These are phyloP conservation scores for Amphibalanus amphitrite DNA, from an alignment of 1,140 invertebrate genomes.

Conservation along the genomic window DNA sequence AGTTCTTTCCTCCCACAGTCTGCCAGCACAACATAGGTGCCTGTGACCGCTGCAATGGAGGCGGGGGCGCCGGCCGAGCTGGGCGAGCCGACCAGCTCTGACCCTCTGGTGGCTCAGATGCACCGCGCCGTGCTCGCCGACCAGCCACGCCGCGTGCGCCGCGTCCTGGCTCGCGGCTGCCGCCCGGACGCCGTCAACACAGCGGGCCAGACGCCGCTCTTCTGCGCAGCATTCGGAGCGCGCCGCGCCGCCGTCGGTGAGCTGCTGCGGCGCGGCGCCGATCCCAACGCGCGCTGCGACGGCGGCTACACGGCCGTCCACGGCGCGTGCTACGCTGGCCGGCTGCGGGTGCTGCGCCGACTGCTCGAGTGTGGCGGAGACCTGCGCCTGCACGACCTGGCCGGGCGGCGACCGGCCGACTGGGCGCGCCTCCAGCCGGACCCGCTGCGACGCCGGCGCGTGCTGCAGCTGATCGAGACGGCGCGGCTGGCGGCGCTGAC, in stretches of 20 bases:
- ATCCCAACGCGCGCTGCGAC: conserved; percentile 27
- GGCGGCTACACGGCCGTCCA: conserved; percentile 29
- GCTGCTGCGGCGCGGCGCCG: conserved; percentile 27
- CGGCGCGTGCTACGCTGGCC: conserved; percentile 26
- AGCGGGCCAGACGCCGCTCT: conserved; percentile 29
- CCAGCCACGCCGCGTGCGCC: conserved; percentile 20
- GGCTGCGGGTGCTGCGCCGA: conserved; percentile 22
- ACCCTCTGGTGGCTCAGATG: neutral
- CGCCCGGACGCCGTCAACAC: conserved; percentile 23
- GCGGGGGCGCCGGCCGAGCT: no score
- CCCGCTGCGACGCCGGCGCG: conserved; percentile 7
- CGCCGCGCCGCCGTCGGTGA: conserved; percentile 18
- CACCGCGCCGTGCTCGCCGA: neutral
- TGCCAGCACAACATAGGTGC: no score
- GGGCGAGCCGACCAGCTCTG: no score
- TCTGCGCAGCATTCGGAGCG: conserved; percentile 26
- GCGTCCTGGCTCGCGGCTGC: conserved; percentile 18
- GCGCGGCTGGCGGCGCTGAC: neutral
- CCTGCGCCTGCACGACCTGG: conserved; percentile 26
- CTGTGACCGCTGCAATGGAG: no score
- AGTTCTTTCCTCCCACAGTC: no score
- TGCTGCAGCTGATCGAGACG: conserved; percentile 11
- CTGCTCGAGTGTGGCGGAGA: conserved; percentile 29
- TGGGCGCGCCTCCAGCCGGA: conserved; percentile 23
- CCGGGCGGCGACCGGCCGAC: conserved; percentile 15